A percentile compares a stretch with the other conserved stretches of the same genome.
Evolutionary conservation across 2,797 vertebrate genomes (phyloP).

Genomic region (Pteronotus mesoamericanus): DNA sequence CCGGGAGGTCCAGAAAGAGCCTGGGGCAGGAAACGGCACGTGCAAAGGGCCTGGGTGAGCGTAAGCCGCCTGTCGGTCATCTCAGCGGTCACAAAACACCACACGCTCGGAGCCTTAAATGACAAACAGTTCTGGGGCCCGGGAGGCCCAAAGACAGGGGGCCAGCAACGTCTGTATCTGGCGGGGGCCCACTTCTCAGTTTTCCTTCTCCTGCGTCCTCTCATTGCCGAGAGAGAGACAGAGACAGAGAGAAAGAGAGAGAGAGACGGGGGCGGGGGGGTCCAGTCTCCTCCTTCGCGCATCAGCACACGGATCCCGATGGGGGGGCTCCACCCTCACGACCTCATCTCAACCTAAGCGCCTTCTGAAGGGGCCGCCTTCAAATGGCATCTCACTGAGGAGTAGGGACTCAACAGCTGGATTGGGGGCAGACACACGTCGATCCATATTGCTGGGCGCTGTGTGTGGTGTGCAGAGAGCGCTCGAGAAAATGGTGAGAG

Average conservation of each 20-base stretch:
- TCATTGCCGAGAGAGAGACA: no score
- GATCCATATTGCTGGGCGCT: accelerated
- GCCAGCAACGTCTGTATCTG: no score
- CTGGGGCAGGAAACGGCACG: background rate
- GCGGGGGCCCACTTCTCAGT: no score
- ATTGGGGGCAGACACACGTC: no score
- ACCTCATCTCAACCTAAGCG: background rate
- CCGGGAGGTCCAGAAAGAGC: background rate
- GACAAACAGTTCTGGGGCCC: no score
- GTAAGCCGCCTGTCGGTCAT: background rate
- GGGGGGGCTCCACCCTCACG: background rate
- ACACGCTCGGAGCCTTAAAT: no score
- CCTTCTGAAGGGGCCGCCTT: background rate
- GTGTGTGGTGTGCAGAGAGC: background rate
- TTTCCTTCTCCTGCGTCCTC: no score
- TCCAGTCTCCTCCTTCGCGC: background rate
- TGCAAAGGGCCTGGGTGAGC: background rate
- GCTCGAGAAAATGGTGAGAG: background rate
- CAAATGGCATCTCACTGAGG: background rate
- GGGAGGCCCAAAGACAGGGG: no score
- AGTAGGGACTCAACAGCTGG: background rate
- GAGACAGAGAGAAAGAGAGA: no score
- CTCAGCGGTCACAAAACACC: no score
- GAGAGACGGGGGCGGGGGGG: no score
- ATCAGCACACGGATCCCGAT: background rate